Evolutionary conservation across 2,888 invertebrate genomes (phyloP), one percentile per base, ranked within the genome.

Genomic region (Cinara cedri): DNA sequence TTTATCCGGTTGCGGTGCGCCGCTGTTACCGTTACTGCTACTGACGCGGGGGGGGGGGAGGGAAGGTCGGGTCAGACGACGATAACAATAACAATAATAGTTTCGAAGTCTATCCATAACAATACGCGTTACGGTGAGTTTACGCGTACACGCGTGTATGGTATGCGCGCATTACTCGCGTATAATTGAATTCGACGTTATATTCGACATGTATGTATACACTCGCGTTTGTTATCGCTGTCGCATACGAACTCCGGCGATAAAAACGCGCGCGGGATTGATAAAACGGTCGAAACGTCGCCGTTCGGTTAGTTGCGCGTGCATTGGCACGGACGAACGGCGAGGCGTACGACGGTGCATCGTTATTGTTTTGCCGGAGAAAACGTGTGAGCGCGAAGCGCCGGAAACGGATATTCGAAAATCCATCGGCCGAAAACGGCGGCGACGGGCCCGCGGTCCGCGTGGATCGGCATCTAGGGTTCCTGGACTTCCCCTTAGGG

Each of bases 21-120:
- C 21, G 71, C 16, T 71, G 55, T 71, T 71, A 71, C 55, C 70
- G 54, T 42, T 55, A 54, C 1, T 54, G 70, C 54, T 71, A 71
- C n/a, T n/a, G n/a, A n/a, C n/a, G n/a, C n/a, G n/a, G n/a, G n/a
- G n/a, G n/a, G n/a, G n/a, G n/a, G n/a, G n/a, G n/a, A n/a, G n/a
- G n/a, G n/a, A n/a, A n/a, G n/a, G n/a, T n/a, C n/a, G n/a, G n/a
- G n/a, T n/a, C n/a, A n/a, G n/a, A 34, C 34, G 55, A 71, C 55
- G 55, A 55, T 71, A 68, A 68, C 34, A 70, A 70, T 54, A 71
- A 71, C 34, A 71, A 71, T 71, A 71, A 71, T 71, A 71, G 55
- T 71, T 55, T 44, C 55, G 55, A 71, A 71, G 71, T 71, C 55
- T 42, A 42, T 44, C 34, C 34, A 34, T 34, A 34, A 34, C 6